Percentiles rank a stretch among this genome's conserved stretches.
Conservation (phyloP, 1,140 invertebrate species). For the Gonatopus flavifemur region DNA sequence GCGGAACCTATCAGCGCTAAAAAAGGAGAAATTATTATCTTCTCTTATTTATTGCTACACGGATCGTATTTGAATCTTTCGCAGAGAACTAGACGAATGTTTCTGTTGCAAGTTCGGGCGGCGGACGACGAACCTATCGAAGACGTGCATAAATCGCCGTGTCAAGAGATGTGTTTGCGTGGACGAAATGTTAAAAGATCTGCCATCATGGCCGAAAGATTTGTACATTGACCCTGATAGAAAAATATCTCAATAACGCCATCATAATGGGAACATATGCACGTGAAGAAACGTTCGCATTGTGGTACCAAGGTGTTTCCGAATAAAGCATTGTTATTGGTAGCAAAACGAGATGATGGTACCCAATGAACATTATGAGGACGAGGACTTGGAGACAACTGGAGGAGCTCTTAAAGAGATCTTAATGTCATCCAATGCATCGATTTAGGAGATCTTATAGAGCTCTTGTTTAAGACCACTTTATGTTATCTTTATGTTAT, state of each 20-base stretch:
- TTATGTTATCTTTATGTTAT: too few relatives aligned
- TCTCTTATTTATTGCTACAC: conserved; percentile 65
- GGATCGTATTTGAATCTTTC: conserved; percentile 64
- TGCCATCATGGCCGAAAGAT: conserved; percentile 51
- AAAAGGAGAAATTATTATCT: conserved; percentile 63
- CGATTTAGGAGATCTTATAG: too few relatives aligned
- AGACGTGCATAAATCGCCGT: conserved; percentile 55
- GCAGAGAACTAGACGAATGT: conserved; percentile 59
- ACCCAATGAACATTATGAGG: too few relatives aligned
- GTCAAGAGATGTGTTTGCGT: conserved; percentile 58
- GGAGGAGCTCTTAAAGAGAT: too few relatives aligned
- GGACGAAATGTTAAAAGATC: conserved; percentile 53
- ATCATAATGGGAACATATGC: too few relatives aligned
- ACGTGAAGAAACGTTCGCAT: too few relatives aligned
- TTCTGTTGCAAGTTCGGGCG: conserved; percentile 60
- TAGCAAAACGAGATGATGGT: too few relatives aligned
- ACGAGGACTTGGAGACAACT: too few relatives aligned
- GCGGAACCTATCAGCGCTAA: conserved; percentile 60
- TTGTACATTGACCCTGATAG: conserved; percentile 22
- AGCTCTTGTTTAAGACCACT: too few relatives aligned
- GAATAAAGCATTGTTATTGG: too few relatives aligned
- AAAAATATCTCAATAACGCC: conserved; percentile 6
- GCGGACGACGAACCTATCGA: conserved; percentile 61
- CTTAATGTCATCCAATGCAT: too few relatives aligned
- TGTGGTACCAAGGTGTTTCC: too few relatives aligned